phyloP scores from a whole-genome alignment of 1,140 invertebrate genomes.

The Macrosteles quadrilineatus region DNA sequence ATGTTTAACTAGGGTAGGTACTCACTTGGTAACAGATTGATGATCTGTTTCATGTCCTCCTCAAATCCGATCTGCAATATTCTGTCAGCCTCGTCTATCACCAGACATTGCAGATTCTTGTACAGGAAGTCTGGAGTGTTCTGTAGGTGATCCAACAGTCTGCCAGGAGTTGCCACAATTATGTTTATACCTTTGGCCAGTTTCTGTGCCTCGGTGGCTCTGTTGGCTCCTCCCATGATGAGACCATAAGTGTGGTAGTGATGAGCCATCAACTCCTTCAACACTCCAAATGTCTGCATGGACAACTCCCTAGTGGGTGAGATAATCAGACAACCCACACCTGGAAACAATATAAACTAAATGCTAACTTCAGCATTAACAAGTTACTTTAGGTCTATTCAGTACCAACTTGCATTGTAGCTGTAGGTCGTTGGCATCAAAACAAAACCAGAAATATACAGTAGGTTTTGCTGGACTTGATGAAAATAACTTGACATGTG shows the following conservation, averaged over 20 bases:
- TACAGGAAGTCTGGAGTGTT: conserved; percentile 94
- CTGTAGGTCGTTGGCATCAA: too few relatives aligned
- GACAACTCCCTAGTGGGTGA: conserved; percentile 96
- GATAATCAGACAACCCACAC: conserved; percentile 93
- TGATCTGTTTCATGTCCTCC: conserved; percentile 97
- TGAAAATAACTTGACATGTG: too few relatives aligned
- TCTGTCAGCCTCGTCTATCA: conserved; percentile 99
- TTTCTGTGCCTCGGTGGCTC: conserved; percentile 92
- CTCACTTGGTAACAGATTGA: conserved; percentile 93
- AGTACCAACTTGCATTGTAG: too few relatives aligned
- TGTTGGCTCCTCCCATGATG: conserved; percentile 94
- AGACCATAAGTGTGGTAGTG: conserved; percentile 82
- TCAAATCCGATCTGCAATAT: conserved; percentile 99
- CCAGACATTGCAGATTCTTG: conserved; percentile 95
- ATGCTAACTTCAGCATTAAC: background rate
- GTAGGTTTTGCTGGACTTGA: too few relatives aligned
- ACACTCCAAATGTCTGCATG: conserved; percentile 98
- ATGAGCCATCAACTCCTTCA: conserved; percentile 92
- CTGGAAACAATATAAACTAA: conserved; percentile 58
- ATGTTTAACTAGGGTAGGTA: too few relatives aligned
- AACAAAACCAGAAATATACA: too few relatives aligned
- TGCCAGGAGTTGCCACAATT: conserved; percentile 97
- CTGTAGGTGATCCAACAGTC: conserved; percentile 95
- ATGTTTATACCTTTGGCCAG: conserved; percentile 95
- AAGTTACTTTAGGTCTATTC: too few relatives aligned